These are phyloP conservation scores for Masnerella sp. DNA, from an alignment of 2,888 invertebrate genomes.

Conservation along the genomic window DNA sequence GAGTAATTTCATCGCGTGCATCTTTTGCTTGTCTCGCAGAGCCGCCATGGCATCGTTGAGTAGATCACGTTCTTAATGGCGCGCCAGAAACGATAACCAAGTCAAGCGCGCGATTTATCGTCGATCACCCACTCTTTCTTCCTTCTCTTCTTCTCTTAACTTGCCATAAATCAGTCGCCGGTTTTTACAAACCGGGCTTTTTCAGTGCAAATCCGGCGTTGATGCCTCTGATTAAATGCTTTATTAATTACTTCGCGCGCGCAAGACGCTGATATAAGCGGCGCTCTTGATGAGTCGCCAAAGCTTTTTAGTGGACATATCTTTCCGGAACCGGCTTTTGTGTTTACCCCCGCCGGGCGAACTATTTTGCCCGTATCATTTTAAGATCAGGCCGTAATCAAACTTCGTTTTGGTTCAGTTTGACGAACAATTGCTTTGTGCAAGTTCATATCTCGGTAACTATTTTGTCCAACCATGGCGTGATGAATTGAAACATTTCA, in stretches of 20 bases:
- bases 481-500: background rate
- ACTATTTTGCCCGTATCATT: conserved; percentile 26
- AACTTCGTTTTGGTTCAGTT: background rate
- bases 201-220: conserved; percentile 63
- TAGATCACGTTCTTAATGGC: conserved; percentile 66
- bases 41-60: conserved; percentile 55
- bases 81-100: conserved; percentile 68
- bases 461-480: background rate
- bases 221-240: conserved; percentile 72
- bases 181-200: conserved; percentile 68
- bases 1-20: conserved; percentile 61
- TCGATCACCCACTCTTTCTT: conserved; percentile 66
- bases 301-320: conserved; percentile 50
- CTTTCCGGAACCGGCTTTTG: conserved; percentile 43
- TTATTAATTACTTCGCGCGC: conserved; percentile 72
- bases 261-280: conserved; percentile 66
- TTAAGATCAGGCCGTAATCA: conserved; percentile 1
- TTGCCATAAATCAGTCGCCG: conserved; percentile 70
- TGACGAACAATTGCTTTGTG: background rate
- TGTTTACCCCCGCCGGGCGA: conserved; percentile 16
- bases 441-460: background rate
- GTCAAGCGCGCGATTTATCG: conserved; percentile 69
- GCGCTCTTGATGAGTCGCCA: conserved; percentile 56
- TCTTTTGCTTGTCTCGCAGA: conserved; percentile 56
- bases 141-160: conserved; percentile 60